Evolutionary conservation across 2,113 vertebrate species (phyloP).

Genomic region (Eonycteris spelaea): DNA sequence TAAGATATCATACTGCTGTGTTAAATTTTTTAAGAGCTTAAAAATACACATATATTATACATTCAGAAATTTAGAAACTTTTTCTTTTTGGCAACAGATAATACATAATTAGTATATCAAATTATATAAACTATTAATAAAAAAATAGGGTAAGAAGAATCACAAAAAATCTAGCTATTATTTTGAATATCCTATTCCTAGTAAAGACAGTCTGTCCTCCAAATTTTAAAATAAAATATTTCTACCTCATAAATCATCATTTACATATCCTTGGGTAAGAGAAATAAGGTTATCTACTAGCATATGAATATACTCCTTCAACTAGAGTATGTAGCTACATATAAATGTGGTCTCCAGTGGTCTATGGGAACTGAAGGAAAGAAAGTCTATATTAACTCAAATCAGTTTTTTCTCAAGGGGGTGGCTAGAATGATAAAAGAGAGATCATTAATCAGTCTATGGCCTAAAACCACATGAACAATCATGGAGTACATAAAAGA

Average conservation of each 20-base stretch:
- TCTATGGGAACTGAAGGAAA: background rate
- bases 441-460: background rate
- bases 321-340: background rate
- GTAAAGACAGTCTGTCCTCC: background rate
- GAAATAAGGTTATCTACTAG: background rate
- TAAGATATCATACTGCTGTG: background rate
- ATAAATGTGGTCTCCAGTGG: background rate
- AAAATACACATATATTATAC: background rate
- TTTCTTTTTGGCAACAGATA: background rate
- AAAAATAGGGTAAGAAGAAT: background rate
- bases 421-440: background rate
- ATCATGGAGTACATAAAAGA: background rate
- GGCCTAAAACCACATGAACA: background rate
- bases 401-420: background rate
- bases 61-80: background rate
- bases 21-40: conserved; percentile 14
- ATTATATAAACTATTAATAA: conserved; percentile 36
- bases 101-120: background rate
- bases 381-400: background rate
- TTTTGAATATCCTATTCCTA: conserved; percentile 10
- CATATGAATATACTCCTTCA: background rate
- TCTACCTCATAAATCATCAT: conserved; percentile 8
- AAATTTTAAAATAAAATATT: conserved; percentile 8
- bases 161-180: conserved; percentile 19
- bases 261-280: background rate